Conservation (phyloP, 2,888 invertebrate genomes). For the Oscheius onirici region DNA sequence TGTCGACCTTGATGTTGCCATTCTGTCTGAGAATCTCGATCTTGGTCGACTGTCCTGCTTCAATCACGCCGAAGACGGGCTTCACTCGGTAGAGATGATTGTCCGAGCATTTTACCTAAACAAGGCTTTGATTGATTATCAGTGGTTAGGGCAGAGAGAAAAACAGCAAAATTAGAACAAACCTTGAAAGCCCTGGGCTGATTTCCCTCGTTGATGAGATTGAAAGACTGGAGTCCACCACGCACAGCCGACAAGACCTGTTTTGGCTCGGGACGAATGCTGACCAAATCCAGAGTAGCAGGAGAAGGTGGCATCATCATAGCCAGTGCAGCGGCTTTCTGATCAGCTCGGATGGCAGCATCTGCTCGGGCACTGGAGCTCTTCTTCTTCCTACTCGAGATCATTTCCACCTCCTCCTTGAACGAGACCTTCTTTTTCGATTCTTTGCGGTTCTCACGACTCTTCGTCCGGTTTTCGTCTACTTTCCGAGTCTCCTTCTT, state of each 20-base stretch:
- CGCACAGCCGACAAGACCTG: neutral
- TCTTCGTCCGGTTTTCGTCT: neutral
- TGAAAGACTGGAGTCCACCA: neutral
- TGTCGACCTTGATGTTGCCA: neutral
- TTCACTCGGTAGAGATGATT: constrained; percentile 35
- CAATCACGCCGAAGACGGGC: constrained; percentile 44
- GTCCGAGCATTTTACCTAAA: neutral
- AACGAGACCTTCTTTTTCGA: neutral
- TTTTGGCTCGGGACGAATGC: neutral
- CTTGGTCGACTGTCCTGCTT: constrained; percentile 31
- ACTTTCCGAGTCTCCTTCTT: neutral
- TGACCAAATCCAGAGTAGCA: neutral
- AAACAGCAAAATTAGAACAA: neutral
- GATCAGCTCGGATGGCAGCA: neutral
- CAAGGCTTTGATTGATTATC: neutral
- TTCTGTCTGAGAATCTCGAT: constrained; percentile 36
- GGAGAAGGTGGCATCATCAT: neutral
- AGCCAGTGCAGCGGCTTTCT: neutral
- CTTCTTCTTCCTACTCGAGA: neutral
- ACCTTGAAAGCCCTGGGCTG: neutral
- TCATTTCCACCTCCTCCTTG: neutral
- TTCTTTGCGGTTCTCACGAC: neutral
- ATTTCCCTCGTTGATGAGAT: neutral
- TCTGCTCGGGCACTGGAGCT: neutral
- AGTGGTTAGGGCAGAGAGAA: neutral